A percentile compares a stretch with the other conserved stretches of the same genome.
Conservation (phyloP, 1,140 invertebrate genomes). For the Apis dorsata region DNA sequence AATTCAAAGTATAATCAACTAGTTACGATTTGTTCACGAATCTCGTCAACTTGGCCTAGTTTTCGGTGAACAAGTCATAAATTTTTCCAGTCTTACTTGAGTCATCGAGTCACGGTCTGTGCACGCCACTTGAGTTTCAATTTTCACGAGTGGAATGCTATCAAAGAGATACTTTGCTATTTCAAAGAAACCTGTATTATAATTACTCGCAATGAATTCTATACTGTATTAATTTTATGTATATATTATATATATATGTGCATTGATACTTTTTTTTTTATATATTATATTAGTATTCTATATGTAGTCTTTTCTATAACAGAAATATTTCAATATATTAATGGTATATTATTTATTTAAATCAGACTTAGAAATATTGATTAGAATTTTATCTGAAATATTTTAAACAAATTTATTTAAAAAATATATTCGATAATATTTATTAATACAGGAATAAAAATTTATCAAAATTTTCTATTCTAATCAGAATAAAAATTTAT, state of each 20-base stretch:
- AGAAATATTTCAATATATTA: too few species aligned
- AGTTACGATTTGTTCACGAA: background rate
- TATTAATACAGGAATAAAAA: too few species aligned
- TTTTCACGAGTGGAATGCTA: constrained; percentile 10
- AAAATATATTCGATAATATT: background rate
- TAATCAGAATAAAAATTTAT: too few species aligned
- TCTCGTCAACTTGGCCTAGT: constrained; percentile 21
- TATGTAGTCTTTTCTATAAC: too few species aligned
- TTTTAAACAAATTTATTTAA: background rate
- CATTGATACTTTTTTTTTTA: too few species aligned
- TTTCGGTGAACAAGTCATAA: background rate
- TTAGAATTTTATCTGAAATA: background rate
- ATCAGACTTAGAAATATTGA: background rate
- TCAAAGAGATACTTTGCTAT: background rate
- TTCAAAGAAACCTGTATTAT: background rate
- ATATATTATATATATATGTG: background rate
- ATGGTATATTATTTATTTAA: background rate
- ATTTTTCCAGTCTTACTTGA: constrained; percentile 16
- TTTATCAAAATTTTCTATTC: too few species aligned
- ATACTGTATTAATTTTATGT: background rate
- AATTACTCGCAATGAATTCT: background rate
- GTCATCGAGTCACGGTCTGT: constrained; percentile 29
- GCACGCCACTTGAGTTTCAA: background rate
- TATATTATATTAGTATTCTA: too few species aligned
- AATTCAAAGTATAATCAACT: background rate